A percentile compares a stretch with the other conserved stretches of the same genome.
These are phyloP conservation scores for Agelas oroides DNA, from an alignment of 37 sponge, comb jelly and placozoan genomes.

Conservation along the genomic window DNA sequence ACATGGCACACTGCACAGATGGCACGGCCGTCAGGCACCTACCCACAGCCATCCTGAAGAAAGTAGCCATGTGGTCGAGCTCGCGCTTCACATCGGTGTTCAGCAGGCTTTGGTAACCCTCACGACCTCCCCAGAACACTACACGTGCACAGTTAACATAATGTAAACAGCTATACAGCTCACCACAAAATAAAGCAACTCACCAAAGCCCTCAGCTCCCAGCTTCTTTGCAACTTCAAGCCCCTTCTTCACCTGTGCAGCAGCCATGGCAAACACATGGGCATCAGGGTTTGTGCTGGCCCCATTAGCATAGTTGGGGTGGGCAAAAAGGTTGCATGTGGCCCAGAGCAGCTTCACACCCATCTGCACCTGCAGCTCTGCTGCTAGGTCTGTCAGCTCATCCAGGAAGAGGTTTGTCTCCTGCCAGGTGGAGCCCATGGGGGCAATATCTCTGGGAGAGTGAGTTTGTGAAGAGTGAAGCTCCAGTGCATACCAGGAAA, in stretches of 20 bases:
- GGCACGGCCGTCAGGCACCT: neutral
- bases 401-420: slow-evolving; percentile 65
- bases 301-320: slow-evolving; percentile 65
- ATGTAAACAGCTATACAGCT: neutral
- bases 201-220: slow-evolving; percentile 72
- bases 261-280: slow-evolving; percentile 72
- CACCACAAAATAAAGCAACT: neutral
- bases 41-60: slow-evolving; percentile 73
- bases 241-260: slow-evolving; percentile 76
- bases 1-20: no score
- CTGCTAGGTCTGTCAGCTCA: slow-evolving; percentile 61
- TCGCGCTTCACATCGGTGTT: slow-evolving; percentile 76
- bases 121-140: slow-evolving; percentile 85
- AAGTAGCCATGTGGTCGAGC: slow-evolving; percentile 72
- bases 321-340: slow-evolving; percentile 74
- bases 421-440: slow-evolving; percentile 44
- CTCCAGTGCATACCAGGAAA: neutral
- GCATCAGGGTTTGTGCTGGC: slow-evolving; percentile 75
- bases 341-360: slow-evolving; percentile 74
- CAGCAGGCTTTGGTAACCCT: slow-evolving; percentile 75
- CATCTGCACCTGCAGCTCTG: slow-evolving; percentile 65
- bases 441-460: slow-evolving; percentile 65
- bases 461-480: neutral
- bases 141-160: neutral
- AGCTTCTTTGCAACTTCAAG: slow-evolving; percentile 76